These are phyloP conservation scores for Pseudomyrmex dendroicus DNA, from an alignment of 1,140 invertebrate genomes.

Conservation along the genomic window DNA sequence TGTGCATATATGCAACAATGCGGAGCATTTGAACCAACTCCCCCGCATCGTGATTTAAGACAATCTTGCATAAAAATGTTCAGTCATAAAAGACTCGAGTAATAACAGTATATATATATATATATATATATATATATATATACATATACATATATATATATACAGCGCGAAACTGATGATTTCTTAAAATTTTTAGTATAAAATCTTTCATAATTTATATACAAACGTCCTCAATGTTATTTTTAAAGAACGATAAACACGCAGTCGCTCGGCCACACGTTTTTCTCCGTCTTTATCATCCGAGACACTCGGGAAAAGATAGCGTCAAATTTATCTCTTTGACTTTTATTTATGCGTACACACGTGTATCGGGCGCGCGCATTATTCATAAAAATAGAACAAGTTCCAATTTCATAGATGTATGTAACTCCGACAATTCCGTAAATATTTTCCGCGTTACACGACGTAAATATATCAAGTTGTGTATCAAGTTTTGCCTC, in stretches of 20 bases:
- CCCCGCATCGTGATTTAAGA: slow-evolving; percentile 21
- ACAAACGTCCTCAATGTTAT: too few species aligned
- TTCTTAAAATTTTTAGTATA: too few species aligned
- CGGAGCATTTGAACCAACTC: background rate
- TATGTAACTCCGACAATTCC: background rate
- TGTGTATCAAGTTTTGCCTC: background rate
- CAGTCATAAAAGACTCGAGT: background rate
- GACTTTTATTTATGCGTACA: background rate
- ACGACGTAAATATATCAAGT: background rate
- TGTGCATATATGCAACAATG: background rate
- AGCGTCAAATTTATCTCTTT: too few species aligned
- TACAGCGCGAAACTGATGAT: too few species aligned
- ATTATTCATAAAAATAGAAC: background rate
- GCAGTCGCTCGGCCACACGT: too few species aligned
- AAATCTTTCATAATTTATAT: too few species aligned
- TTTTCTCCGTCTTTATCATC: too few species aligned
- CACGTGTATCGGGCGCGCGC: background rate
- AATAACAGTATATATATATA: background rate
- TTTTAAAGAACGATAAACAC: too few species aligned
- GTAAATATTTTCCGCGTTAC: background rate
- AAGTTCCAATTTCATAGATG: slow-evolving; percentile 3
- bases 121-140: too few species aligned
- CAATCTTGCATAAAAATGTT: slow-evolving; percentile 15
- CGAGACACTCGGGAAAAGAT: too few species aligned
- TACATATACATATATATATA: background rate